Evolutionary conservation across 2,888 invertebrate species (phyloP), one percentile per base, ranked within the genome.

Genomic region (Ormyrus pomaceus): DNA sequence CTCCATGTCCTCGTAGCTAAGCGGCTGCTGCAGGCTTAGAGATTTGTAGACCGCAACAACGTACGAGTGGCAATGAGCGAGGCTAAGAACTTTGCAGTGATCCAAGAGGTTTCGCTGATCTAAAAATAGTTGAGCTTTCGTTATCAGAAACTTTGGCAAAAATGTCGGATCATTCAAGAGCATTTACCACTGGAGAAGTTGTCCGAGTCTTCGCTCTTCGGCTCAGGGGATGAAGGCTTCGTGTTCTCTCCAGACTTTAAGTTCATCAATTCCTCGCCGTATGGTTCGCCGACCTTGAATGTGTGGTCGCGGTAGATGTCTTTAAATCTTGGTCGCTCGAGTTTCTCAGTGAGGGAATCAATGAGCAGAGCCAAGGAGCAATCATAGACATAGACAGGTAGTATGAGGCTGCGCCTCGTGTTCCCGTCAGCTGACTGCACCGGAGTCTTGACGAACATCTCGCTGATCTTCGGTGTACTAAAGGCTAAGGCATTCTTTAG

Each of bases 381-480:
- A 87, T 94, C 94, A 86, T 94, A 95, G n/a, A 94, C 92, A 86
- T 94, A 95, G 76, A 95, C 89, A 0, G 95, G 95, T 59, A 93
- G 87, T 34, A 91, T 89, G 50, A 92, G 83, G 6, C 85, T 85
- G 0, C 84, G 84, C 56, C 87, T 51, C 11, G 76, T 4, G 10
- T 13, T 51, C 1, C 62, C 56, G 7, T 72, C 71, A 0, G 6
- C 82, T 76, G 34, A 56, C 59, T 34, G 34, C 34, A 46, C 85
- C 83, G 11, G 76, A 79, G 48, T 11, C 5, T 78, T 71, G 46
- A 59, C 70, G 62, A 51, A 78, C 9, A 19, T 10, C 4, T 62
- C 77, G 45, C 61, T 51, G 6, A 56, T 13, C 73, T 86, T 87
- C 10, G 83, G 82, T 1, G 84, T 83, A 69, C 83, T 84, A 8